A percentile compares a stretch with the other conserved stretches of the same genome.
These are phyloP conservation scores for Bucco capensis DNA, from an alignment of 2,113 vertebrate species.

Conservation along the genomic window DNA sequence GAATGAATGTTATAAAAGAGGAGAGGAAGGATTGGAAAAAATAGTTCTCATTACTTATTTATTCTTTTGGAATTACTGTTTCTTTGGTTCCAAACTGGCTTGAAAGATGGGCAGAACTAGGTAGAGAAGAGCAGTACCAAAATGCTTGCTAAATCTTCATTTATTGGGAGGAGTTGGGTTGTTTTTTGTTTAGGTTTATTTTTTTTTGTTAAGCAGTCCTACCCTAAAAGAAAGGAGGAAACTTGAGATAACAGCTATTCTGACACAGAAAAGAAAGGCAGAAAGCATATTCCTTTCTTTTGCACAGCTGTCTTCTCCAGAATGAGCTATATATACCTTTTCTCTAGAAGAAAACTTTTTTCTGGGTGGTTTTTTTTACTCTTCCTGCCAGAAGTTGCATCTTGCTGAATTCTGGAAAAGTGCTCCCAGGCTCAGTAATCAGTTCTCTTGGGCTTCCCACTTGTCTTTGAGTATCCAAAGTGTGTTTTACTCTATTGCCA, in stretches of 20 bases:
- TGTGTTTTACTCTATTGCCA: not conserved
- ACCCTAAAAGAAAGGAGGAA: slow-evolving; percentile 18
- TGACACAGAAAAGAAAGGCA: not conserved
- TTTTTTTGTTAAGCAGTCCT: not conserved
- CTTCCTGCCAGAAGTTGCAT: not conserved
- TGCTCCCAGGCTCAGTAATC: not conserved
- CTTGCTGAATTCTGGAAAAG: slow-evolving; percentile 9
- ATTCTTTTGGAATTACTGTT: slow-evolving; percentile 10
- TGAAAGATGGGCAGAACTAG: slow-evolving; percentile 4
- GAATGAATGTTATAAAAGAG: not conserved
- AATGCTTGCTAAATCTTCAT: not conserved
- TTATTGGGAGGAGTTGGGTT: not conserved
- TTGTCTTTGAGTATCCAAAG: not conserved
- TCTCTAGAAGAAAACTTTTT: not conserved
- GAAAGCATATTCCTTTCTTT: slow-evolving; percentile 13
- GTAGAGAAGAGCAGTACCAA: not conserved
- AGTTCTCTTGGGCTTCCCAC: not conserved
- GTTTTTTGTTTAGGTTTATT: not conserved
- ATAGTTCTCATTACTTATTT: slow-evolving; percentile 46
- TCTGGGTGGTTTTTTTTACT: not conserved
- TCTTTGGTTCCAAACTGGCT: slow-evolving; percentile 21
- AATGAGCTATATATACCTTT: not conserved
- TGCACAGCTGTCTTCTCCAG: not conserved
- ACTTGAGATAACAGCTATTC: slow-evolving; percentile 17
- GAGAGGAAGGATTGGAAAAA: not conserved